These are phyloP conservation scores for Onychomys torridus DNA, from an alignment of 2,797 vertebrate species.

Conservation along the genomic window DNA sequence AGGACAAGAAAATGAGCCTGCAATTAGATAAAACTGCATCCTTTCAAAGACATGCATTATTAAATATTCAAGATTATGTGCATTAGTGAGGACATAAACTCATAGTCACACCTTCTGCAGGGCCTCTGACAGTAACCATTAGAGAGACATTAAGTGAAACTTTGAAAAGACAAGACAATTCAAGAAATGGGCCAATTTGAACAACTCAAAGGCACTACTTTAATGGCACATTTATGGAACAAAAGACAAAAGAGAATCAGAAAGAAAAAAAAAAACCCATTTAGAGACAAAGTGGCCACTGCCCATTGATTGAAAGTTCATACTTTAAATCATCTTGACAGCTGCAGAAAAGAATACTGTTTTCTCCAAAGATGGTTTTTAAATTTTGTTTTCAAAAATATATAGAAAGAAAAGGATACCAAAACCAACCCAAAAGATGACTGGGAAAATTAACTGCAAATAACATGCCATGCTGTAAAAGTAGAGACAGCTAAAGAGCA, in stretches of 20 bases:
- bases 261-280: constrained; percentile 53
- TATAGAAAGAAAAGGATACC: constrained; percentile 29
- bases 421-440: constrained; percentile 63
- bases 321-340: constrained; percentile 78
- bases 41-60: constrained; percentile 76
- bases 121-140: constrained; percentile 75
- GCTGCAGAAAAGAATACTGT: constrained; percentile 52
- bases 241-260: constrained; percentile 68
- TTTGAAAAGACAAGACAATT: constrained; percentile 73
- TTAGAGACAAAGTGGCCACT: constrained; percentile 66
- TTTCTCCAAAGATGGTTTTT: constrained; percentile 64
- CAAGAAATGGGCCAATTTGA: constrained; percentile 78
- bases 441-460: constrained; percentile 41
- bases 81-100: constrained; percentile 73
- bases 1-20: constrained; percentile 78
- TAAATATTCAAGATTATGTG: constrained; percentile 80
- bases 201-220: constrained; percentile 51
- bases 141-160: constrained; percentile 75
- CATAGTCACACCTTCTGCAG: constrained; percentile 61
- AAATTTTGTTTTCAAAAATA: neutral
- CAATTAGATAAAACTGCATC: constrained; percentile 79
- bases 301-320: constrained; percentile 74
- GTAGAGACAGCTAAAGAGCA: constrained; percentile 31
- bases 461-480: neutral
- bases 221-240: constrained; percentile 70